Evolutionary conservation across 2,888 invertebrate genomes (phyloP), one percentile per base, ranked within the genome.

Genomic region (Apotomis betuletana): DNA sequence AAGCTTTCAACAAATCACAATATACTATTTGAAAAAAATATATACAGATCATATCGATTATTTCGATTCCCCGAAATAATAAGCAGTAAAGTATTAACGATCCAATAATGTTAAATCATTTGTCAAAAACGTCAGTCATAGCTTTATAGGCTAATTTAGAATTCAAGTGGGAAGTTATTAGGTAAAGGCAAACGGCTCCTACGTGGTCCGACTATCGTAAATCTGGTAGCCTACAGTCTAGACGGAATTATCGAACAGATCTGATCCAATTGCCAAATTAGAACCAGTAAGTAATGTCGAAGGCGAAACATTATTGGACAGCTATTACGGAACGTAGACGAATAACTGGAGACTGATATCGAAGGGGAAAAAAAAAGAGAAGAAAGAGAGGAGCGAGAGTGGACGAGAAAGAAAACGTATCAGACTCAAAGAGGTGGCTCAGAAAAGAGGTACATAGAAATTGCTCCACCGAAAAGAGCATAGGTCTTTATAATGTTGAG

Each of bases 121-220:
- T 86, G 87, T 87, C 87, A 85, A 87, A 84, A 77, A 74, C 83
- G 84, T 81, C 85, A 78, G 78, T 80, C 61, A 27, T 44, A 67
- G 46, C 67, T 83, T 82, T 81, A 82, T 83, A 83, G 81, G 78
- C 77, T 82, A 84, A 87, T 84, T 86, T 85, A 86, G 84, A 80
- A 81, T 79, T 71, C 78, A 79, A 83, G 81, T 85, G 80, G 83
- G 79, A 80, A 70, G 52, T 81, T 79, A 77, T 77, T 75, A 79
- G 82, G 83, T 84, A 91, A 90, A 92, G 91, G 91, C 85, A 80
- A 90, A 86, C 91, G 54, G 87, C 91, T 90, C 92, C 92, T 87
- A 92, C 92, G 88, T 91, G 80, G 79, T 80, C 81, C 82, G 80
- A 82, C 85, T 86, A 85, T 87, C 86, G 85, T 90, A 90, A 91